phyloP scores from a whole-genome alignment of 2,888 invertebrate genomes.

The Ferdinandea cuprea region DNA sequence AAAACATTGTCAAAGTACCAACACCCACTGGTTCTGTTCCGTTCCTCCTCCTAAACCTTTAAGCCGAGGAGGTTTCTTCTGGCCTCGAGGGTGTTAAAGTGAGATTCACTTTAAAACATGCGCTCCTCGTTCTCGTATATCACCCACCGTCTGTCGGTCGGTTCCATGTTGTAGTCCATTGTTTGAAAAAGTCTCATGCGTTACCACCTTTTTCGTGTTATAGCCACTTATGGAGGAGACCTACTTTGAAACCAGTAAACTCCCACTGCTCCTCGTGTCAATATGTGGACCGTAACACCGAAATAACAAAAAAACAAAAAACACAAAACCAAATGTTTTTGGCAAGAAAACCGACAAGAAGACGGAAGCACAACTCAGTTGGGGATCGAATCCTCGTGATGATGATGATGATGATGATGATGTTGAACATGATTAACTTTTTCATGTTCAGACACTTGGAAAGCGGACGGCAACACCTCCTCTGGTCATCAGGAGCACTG shows the following conservation, averaged over 20 bases:
- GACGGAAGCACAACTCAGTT: slow-evolving; percentile 47
- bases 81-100: not conserved
- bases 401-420: slow-evolving; percentile 5
- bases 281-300: slow-evolving; percentile 11
- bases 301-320: no score
- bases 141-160: slow-evolving; percentile 16
- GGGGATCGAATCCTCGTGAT: not conserved
- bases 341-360: slow-evolving; percentile 39
- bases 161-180: slow-evolving; percentile 10
- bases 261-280: slow-evolving; percentile 26
- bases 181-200: slow-evolving; percentile 52
- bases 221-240: slow-evolving; percentile 47
- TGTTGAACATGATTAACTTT: slow-evolving; percentile 44
- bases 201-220: slow-evolving; percentile 62
- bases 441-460: slow-evolving; percentile 1
- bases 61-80: slow-evolving; percentile 13
- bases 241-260: slow-evolving; percentile 26
- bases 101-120: slow-evolving; percentile 19
- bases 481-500: slow-evolving; percentile 37
- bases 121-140: slow-evolving; percentile 45
- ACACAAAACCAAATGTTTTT: slow-evolving; percentile 36
- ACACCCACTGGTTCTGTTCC: slow-evolving; percentile 38
- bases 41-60: not conserved
- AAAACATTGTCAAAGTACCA: slow-evolving; percentile 39
- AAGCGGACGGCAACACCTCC: not conserved